Conservation (phyloP, 2,113 vertebrate species). For the Gobio gobio region DNA sequence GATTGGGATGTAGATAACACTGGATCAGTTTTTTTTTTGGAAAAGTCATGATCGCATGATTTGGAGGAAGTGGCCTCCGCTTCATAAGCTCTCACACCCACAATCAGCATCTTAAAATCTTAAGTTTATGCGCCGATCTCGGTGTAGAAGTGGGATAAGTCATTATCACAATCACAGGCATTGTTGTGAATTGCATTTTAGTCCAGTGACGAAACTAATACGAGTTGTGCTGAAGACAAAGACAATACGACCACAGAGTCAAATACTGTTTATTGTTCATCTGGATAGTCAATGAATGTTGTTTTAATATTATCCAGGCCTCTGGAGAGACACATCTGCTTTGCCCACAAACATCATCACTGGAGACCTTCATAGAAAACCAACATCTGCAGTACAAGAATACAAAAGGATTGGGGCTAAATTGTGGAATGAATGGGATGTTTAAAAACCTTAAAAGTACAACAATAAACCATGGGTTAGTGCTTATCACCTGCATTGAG, state of each 20-base stretch:
- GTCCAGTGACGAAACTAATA: background rate
- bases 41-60: constrained; percentile 21
- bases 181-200: constrained; percentile 10
- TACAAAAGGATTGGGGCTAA: constrained; percentile 6
- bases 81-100: constrained; percentile 32
- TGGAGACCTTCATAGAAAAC: constrained; percentile 17
- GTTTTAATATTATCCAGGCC: constrained; percentile 21
- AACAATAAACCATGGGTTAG: background rate
- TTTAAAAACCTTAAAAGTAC: background rate
- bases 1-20: background rate
- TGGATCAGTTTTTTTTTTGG: constrained; percentile 7
- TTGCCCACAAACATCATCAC: background rate
- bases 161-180: constrained; percentile 3
- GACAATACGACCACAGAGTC: background rate
- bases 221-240: background rate
- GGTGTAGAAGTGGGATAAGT: background rate
- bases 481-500: background rate
- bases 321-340: constrained; percentile 14
- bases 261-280: constrained; percentile 34
- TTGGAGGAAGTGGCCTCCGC: constrained; percentile 51
- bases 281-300: background rate
- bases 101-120: background rate
- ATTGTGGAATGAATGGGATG: background rate
- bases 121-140: background rate
- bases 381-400: background rate